Conservation (phyloP, 2,113 vertebrate species). For the Verasper variegatus region DNA sequence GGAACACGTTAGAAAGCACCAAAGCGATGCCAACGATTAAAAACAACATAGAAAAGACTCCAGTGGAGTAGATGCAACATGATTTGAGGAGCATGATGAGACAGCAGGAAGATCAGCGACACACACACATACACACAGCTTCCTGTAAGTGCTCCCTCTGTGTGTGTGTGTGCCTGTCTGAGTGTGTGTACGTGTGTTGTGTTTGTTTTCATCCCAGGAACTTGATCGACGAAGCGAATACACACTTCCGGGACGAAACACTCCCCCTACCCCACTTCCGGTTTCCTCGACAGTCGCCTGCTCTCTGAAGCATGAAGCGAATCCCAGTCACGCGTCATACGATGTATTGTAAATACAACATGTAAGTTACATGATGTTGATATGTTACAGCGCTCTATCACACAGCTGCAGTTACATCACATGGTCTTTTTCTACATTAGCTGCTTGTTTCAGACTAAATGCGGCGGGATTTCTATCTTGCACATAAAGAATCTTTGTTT, state of each 20-base stretch:
- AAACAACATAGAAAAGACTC: constrained; percentile 68
- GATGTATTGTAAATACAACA: background rate
- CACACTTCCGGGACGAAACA: constrained; percentile 34
- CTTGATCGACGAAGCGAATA: constrained; percentile 18
- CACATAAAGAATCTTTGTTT: constrained; percentile 35
- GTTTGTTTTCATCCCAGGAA: constrained; percentile 64
- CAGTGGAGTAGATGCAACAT: constrained; percentile 75
- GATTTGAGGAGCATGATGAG: constrained; percentile 62
- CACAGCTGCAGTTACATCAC: rapidly evolving
- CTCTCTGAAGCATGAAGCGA: background rate
- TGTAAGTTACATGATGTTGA: background rate
- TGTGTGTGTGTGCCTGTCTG: background rate
- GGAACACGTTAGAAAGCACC: constrained; percentile 74
- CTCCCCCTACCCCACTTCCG: constrained; percentile 14
- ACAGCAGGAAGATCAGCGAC: background rate
- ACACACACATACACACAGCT: background rate
- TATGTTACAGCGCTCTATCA: rapidly evolving
- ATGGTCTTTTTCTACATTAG: rapidly evolving
- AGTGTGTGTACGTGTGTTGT: background rate
- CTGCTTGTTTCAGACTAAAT: background rate
- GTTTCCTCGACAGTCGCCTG: constrained; percentile 10
- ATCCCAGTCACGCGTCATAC: rapidly evolving
- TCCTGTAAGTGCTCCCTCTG: background rate
- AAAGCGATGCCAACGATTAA: constrained; percentile 77
- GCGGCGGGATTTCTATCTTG: constrained; percentile 17